Percentiles rank a stretch among this genome's conserved stretches.
phyloP scores from a whole-genome alignment of 2,113 vertebrate species.

The Trichechus manatus region DNA sequence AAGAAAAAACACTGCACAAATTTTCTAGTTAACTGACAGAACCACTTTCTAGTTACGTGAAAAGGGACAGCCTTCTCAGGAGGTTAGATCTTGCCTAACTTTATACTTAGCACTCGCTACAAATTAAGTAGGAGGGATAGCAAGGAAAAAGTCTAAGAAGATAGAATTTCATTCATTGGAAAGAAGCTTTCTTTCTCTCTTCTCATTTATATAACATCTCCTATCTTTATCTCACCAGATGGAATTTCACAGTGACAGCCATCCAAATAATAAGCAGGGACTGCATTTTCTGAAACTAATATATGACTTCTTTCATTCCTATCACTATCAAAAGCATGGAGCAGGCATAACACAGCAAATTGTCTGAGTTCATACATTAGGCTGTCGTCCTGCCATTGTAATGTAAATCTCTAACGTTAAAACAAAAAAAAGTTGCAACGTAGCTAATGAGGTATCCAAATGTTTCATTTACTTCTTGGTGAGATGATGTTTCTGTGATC shows the following conservation, averaged over 20 bases:
- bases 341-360: background rate
- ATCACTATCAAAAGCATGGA: background rate
- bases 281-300: background rate
- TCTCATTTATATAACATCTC: background rate
- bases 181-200: background rate
- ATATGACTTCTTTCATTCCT: background rate
- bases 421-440: slow-evolving; percentile 1
- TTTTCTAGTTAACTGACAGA: background rate
- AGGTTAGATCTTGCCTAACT: background rate
- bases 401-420: slow-evolving; percentile 52
- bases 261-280: background rate
- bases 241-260: background rate
- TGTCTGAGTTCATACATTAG: background rate
- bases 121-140: background rate
- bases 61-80: background rate
- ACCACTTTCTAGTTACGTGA: background rate
- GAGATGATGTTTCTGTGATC: slow-evolving; percentile 30
- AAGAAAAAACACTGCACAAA: background rate
- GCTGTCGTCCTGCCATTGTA: slow-evolving; percentile 29
- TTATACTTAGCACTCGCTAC: no score
- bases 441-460: slow-evolving; percentile 63
- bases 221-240: background rate
- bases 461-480: slow-evolving; percentile 60
- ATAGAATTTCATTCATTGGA: background rate
- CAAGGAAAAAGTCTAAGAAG: background rate